Conservation (phyloP, 2,888 invertebrate genomes). For the Deilephila porcellus region DNA sequence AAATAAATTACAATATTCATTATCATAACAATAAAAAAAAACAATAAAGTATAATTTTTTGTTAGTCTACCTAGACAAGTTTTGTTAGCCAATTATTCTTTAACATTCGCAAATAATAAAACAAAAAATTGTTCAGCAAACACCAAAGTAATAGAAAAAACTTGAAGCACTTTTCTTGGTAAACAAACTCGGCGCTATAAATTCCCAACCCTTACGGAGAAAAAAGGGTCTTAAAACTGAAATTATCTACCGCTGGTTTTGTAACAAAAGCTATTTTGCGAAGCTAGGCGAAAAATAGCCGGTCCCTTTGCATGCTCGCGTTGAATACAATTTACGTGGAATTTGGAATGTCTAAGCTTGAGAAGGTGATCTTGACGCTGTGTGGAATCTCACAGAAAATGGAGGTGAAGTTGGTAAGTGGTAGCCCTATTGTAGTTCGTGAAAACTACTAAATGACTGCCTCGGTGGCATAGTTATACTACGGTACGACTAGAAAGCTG, state of each 20-base stretch:
- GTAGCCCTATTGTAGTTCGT: no score
- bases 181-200: constrained; percentile 25
- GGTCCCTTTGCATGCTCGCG: constrained; percentile 32
- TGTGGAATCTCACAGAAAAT: neutral
- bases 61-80: no score
- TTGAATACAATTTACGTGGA: constrained; percentile 37
- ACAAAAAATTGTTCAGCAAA: neutral
- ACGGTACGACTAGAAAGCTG: no score
- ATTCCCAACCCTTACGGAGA: constrained; percentile 13
- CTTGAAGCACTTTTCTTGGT: constrained; percentile 25
- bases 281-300: constrained; percentile 30
- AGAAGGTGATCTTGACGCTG: neutral
- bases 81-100: neutral
- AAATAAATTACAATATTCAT: neutral
- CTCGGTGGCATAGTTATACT: no score
- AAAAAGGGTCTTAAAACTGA: constrained; percentile 25
- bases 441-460: no score
- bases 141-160: neutral
- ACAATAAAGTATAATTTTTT: neutral
- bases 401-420: no score
- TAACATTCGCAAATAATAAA: neutral
- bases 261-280: constrained; percentile 27
- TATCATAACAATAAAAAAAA: neutral
- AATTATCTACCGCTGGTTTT: constrained; percentile 25
- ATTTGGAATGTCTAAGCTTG: constrained; percentile 27